A percentile compares a stretch with the other conserved stretches of the same genome.
Conservation (phyloP, 1,140 invertebrate genomes). For the Diprion similis region DNA sequence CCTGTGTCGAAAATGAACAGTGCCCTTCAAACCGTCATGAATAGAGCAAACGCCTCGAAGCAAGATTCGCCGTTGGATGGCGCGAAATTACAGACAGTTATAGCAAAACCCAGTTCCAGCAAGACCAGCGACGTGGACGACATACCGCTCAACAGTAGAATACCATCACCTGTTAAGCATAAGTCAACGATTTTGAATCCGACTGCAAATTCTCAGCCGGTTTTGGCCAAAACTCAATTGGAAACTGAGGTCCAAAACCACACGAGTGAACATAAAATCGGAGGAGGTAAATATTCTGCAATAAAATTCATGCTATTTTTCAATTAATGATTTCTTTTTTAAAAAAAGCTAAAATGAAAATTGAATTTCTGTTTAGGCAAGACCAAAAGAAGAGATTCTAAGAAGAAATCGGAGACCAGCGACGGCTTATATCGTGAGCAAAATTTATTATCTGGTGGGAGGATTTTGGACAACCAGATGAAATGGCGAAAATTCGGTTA, state of each 20-base stretch:
- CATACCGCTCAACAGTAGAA: slow-evolving; percentile 58
- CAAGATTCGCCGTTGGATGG: slow-evolving; percentile 47
- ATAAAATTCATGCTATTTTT: neutral
- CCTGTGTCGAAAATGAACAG: slow-evolving; percentile 53
- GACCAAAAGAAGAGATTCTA: slow-evolving; percentile 63
- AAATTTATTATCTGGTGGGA: slow-evolving; percentile 57
- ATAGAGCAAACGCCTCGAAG: slow-evolving; percentile 59
- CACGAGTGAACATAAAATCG: slow-evolving; percentile 60
- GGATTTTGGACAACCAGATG: slow-evolving; percentile 56
- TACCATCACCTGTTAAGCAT: slow-evolving; percentile 58
- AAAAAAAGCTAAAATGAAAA: neutral
- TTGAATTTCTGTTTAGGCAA: slow-evolving; percentile 46
- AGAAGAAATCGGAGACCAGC: slow-evolving; percentile 61
- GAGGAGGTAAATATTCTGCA: slow-evolving; percentile 50
- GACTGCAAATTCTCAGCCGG: slow-evolving; percentile 45
- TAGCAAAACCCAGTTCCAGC: slow-evolving; percentile 47
- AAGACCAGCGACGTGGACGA: slow-evolving; percentile 57
- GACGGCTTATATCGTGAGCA: slow-evolving; percentile 58
- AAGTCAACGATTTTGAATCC: slow-evolving; percentile 51
- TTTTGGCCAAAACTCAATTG: slow-evolving; percentile 46
- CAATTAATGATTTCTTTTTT: too few species aligned
- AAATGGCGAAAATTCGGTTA: slow-evolving; percentile 60
- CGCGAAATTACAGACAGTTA: slow-evolving; percentile 39
- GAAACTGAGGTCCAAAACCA: slow-evolving; percentile 55
- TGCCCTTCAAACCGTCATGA: slow-evolving; percentile 50